Evolutionary conservation across 2,888 invertebrate genomes (phyloP).

Genomic region (Cryptus armator): DNA sequence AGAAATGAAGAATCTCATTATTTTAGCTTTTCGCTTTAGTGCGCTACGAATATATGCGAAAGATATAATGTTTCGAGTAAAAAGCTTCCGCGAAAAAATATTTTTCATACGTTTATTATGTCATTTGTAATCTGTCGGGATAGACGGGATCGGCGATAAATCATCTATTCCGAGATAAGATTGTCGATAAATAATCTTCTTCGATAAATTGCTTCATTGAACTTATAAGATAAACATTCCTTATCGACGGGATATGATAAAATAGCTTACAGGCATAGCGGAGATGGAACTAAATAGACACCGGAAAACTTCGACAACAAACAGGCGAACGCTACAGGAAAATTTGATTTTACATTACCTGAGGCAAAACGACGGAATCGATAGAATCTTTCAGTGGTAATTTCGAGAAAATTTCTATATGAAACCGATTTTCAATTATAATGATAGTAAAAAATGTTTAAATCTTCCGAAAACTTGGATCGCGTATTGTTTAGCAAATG

Average conservation of each 20-base stretch:
- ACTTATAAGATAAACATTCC: neutral
- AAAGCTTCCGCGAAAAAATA: neutral
- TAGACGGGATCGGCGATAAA: neutral
- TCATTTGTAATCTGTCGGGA: neutral
- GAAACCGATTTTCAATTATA: neutral
- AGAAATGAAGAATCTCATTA: no score
- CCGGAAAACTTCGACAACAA: neutral
- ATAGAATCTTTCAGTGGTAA: neutral
- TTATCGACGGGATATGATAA: neutral
- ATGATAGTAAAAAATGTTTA: no score
- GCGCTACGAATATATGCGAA: no score
- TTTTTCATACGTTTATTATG: neutral
- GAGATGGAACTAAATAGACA: neutral
- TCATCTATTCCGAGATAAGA: neutral
- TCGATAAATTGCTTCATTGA: conserved; percentile 6
- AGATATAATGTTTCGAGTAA: neutral
- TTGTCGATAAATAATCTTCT: conserved; percentile 34
- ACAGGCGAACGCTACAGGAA: conserved; percentile 29
- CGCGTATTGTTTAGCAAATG: neutral
- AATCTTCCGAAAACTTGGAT: no score
- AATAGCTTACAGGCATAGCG: conserved; percentile 1
- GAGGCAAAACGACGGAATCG: conserved; percentile 16
- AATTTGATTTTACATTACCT: conserved; percentile 15
- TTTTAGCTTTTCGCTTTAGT: no score
- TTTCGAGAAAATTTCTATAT: neutral